A percentile compares a stretch with the other conserved stretches of the same genome.
Evolutionary conservation across 92 coral and sea anemone species (phyloP).

Genomic region (Phenganax marumi): DNA sequence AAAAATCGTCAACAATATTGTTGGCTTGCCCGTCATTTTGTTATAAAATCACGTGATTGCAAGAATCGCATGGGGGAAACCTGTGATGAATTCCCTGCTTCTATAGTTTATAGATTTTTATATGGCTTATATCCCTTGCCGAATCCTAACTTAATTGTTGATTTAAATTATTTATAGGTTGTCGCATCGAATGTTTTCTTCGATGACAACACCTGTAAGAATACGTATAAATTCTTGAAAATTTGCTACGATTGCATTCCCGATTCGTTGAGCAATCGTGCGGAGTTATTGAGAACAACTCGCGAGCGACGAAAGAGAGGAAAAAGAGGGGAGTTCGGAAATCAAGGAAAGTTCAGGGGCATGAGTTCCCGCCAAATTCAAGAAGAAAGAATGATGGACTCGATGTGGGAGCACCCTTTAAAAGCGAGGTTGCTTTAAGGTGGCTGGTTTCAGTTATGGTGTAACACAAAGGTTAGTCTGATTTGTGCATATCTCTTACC

Average conservation of each 20-base stretch:
- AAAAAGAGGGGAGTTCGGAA: constrained; percentile 43
- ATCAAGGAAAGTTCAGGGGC: constrained; percentile 39
- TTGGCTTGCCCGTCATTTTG: too few species aligned
- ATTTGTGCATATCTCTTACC: too few species aligned
- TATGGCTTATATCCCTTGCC: too few species aligned
- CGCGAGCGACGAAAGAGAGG: constrained; percentile 35
- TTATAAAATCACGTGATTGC: too few species aligned
- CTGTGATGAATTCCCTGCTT: too few species aligned
- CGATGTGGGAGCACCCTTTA: constrained; percentile 44
- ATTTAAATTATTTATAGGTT: neutral
- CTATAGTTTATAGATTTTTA: too few species aligned
- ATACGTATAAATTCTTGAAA: constrained; percentile 86
- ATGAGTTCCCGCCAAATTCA: constrained; percentile 34
- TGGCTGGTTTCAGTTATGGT: too few species aligned
- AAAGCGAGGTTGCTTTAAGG: constrained; percentile 19
- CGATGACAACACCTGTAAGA: constrained; percentile 90
- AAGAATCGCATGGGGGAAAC: too few species aligned
- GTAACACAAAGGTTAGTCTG: too few species aligned
- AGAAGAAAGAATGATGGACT: constrained; percentile 41
- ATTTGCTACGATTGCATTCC: constrained; percentile 96
- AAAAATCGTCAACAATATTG: too few species aligned
- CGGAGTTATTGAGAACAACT: constrained; percentile 41
- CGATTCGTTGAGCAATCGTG: constrained; percentile 55
- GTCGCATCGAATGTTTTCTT: constrained; percentile 97
- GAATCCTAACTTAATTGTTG: too few species aligned